These are phyloP conservation scores for Rhinophrynus dorsalis DNA, from an alignment of 2,797 vertebrate genomes.

Conservation along the genomic window DNA sequence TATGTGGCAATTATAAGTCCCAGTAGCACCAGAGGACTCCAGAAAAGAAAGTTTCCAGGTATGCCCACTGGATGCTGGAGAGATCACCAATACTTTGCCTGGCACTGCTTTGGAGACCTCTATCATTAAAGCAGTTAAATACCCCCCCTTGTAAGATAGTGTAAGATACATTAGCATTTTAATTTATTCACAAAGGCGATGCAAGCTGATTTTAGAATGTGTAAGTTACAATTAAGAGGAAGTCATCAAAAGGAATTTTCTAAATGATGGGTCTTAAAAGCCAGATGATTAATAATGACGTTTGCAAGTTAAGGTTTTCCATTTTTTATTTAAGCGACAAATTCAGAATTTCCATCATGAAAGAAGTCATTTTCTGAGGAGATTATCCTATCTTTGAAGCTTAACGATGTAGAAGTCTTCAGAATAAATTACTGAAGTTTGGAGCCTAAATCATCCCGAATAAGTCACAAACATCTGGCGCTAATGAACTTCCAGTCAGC, in stretches of 20 bases:
- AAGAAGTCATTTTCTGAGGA: slow-evolving; percentile 41
- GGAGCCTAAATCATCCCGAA: slow-evolving; percentile 29
- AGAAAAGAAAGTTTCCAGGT: too few relatives aligned
- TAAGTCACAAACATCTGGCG: slow-evolving; percentile 46
- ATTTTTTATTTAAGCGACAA: slow-evolving; percentile 43
- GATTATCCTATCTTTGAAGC: slow-evolving; percentile 44
- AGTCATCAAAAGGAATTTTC: slow-evolving; percentile 8
- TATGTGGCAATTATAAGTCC: too few relatives aligned
- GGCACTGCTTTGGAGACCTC: too few relatives aligned
- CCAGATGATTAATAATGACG: slow-evolving; percentile 36
- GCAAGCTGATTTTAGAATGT: slow-evolving; percentile 1
- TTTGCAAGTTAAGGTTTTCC: slow-evolving; percentile 36
- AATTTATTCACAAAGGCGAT: slow-evolving; percentile 15
- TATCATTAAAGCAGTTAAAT: too few relatives aligned
- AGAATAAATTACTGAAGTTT: slow-evolving; percentile 28
- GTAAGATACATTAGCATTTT: slow-evolving; percentile 18
- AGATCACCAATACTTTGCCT: too few relatives aligned
- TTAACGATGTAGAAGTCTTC: slow-evolving; percentile 42
- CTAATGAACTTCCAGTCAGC: slow-evolving; percentile 42
- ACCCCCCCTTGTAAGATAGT: too few relatives aligned
- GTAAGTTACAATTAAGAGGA: slow-evolving; percentile 34
- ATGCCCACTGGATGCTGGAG: too few relatives aligned
- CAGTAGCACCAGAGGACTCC: too few relatives aligned
- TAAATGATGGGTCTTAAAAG: slow-evolving; percentile 7
- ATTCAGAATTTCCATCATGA: slow-evolving; percentile 26